These are phyloP conservation scores for Acheta domesticus DNA, from an alignment of 2,888 invertebrate genomes.

Conservation along the genomic window DNA sequence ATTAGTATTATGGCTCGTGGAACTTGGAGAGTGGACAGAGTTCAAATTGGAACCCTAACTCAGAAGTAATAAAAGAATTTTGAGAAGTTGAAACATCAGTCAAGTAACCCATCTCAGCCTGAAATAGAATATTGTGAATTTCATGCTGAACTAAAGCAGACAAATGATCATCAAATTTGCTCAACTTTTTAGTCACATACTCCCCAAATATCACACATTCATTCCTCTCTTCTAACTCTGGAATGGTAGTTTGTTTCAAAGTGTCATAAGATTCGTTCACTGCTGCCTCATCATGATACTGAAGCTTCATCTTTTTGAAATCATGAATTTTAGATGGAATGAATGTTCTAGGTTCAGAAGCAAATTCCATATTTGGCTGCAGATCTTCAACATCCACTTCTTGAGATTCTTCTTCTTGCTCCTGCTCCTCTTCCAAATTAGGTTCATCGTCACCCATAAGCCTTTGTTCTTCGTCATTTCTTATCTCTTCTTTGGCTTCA, in stretches of 20 bases:
- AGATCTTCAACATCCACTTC: not conserved
- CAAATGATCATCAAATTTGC: not conserved
- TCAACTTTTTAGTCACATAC: not conserved
- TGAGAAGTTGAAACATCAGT: not conserved
- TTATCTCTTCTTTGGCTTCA: too few relatives aligned
- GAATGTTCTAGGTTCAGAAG: not conserved
- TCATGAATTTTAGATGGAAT: not conserved
- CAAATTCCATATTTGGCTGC: too few relatives aligned
- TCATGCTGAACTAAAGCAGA: not conserved
- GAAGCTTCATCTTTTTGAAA: not conserved
- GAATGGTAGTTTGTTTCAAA: not conserved
- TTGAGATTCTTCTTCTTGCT: too few relatives aligned
- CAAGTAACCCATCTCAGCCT: not conserved
- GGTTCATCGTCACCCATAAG: too few relatives aligned
- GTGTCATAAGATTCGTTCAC: not conserved
- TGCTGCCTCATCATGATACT: not conserved
- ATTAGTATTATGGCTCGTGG: not conserved
- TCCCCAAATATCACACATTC: slow-evolving; percentile 4
- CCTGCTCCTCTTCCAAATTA: too few relatives aligned
- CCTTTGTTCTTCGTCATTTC: too few relatives aligned
- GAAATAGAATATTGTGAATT: not conserved
- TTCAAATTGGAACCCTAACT: not conserved
- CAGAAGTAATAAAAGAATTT: not conserved
- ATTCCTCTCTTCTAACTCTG: not conserved
- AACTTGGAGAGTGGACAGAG: not conserved